Conservation (phyloP, 2,113 vertebrate species). For the Phalacrocorax aristotelis region DNA sequence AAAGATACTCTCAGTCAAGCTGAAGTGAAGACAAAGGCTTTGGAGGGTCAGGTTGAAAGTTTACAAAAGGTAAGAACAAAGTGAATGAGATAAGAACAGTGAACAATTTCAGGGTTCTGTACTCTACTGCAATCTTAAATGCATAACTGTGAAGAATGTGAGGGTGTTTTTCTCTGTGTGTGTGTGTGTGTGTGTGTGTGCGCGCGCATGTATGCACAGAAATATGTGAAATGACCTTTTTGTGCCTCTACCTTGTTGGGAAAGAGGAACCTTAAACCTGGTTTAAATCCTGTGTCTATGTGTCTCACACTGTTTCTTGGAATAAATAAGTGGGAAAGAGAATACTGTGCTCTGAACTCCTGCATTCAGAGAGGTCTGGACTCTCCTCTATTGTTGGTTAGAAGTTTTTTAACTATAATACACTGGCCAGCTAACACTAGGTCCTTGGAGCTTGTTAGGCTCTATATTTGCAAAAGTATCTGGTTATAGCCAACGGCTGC, state of each 20-base stretch:
- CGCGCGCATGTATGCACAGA: neutral
- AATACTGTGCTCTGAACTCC: neutral
- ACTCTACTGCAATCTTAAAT: neutral
- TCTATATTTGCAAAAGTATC: neutral
- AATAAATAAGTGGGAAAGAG: neutral
- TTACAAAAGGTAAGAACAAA: conserved; percentile 81
- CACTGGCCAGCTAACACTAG: neutral
- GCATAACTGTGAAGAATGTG: neutral
- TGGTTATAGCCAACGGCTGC: neutral
- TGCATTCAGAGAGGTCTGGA: neutral
- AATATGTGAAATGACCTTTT: neutral
- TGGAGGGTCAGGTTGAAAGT: conserved; percentile 87
- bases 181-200: too few relatives aligned
- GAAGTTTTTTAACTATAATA: neutral
- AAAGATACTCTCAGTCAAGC: conserved; percentile 84
- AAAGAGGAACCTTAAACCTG: neutral
- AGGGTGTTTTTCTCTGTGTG: neutral
- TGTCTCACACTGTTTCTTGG: neutral
- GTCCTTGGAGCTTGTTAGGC: neutral
- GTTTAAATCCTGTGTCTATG: neutral
- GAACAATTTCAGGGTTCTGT: neutral
- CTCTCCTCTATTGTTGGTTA: neutral
- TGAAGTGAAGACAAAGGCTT: conserved; percentile 80
- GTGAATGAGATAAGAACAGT: conserved; percentile 45
- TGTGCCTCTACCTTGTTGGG: neutral